Percentiles rank a stretch among this genome's conserved stretches.
These are phyloP conservation scores for Panopea generosa DNA, from an alignment of 2,888 invertebrate species.

Conservation along the genomic window DNA sequence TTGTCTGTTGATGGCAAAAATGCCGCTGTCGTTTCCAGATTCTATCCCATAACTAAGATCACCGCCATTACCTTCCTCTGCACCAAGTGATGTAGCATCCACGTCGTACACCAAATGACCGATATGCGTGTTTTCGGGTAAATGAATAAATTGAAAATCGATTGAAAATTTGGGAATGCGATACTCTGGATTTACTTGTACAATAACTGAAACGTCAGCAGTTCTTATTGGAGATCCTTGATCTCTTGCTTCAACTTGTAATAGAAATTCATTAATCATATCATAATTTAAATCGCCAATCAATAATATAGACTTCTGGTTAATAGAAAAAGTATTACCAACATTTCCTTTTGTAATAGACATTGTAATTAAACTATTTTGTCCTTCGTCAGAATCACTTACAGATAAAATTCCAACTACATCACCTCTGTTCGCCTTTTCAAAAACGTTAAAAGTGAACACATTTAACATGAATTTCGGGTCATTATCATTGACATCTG, in stretches of 20 bases:
- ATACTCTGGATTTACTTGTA: slow-evolving; percentile 62
- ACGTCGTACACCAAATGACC: slow-evolving; percentile 63
- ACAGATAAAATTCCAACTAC: slow-evolving; percentile 93
- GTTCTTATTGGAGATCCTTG: slow-evolving; percentile 57
- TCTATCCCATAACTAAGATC: slow-evolving; percentile 65
- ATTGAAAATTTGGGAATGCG: slow-evolving; percentile 58
- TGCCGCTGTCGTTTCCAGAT: slow-evolving; percentile 57
- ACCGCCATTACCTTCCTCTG: slow-evolving; percentile 56
- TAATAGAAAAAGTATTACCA: slow-evolving; percentile 58
- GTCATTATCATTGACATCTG: slow-evolving; percentile 91
- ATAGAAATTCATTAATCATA: slow-evolving; percentile 56
- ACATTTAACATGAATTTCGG: slow-evolving; percentile 91
- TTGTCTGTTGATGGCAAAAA: slow-evolving; percentile 59
- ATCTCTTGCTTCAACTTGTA: slow-evolving; percentile 65
- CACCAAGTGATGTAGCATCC: slow-evolving; percentile 68
- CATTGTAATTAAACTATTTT: slow-evolving; percentile 93
- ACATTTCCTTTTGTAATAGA: slow-evolving; percentile 85
- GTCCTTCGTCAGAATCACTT: slow-evolving; percentile 93
- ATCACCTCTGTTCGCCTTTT: slow-evolving; percentile 94
- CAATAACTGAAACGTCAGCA: slow-evolving; percentile 58
- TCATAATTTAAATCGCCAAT: slow-evolving; percentile 61
- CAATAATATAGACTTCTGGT: slow-evolving; percentile 44
- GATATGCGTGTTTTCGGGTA: slow-evolving; percentile 60
- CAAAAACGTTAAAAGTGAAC: slow-evolving; percentile 91
- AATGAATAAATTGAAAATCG: slow-evolving; percentile 25